Base-by-base conservation (phyloP, 2,113 vertebrate genomes). In the Genyomyrus donnyi region DNA sequence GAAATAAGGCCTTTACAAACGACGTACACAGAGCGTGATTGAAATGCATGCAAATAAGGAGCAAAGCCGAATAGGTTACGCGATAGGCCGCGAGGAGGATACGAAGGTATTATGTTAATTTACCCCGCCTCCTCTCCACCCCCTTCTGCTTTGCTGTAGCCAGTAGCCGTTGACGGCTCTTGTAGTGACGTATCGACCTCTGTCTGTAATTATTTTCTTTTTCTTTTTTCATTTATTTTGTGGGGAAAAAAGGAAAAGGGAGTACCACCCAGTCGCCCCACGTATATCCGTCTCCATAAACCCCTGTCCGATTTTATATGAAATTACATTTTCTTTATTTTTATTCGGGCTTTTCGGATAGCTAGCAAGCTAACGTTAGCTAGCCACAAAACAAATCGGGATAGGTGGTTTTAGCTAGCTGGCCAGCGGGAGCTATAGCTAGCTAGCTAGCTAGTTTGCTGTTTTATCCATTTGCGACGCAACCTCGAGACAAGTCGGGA, bases 161-260 rank as follows among this genome's bases (percentile, higher is more conserved):
- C 94, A 96, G 96, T 95, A 96, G 96, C 96, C 96, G 95, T 93
- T 96, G 96, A 96, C 96, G 95, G 96, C 95, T 96, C 96, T 95
- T 94, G 91, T 93, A 95, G 93, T 93, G 95, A 95, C 93, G 94
- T 95, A 94, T 94, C 92, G 91, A 94, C 91, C 48, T 87, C 92
- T 70, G 92, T 91, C 91, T 89, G 85, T 95, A 91, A 92, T 91
- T 90, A 87, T 94, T 95, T 95, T 93, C 84, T 92, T 95, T 95
- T 93, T 42, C 91, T 92, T 90, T 94, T 96, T 96, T 94, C 91
- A 90, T 94, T 96, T 95, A 88, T 95, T 96, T 94, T 93, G 90
- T 88, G 90, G 90, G 91, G 52, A 56, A 93, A 95, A 94, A 93
- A 91, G 89, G 89, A 90, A 94, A 94, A 94, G 92, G 91, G 94